Percentiles rank a stretch among this genome's conserved stretches.
phyloP scores from a whole-genome alignment of 2,797 vertebrate genomes.

The Gadopsis bispinosus region DNA sequence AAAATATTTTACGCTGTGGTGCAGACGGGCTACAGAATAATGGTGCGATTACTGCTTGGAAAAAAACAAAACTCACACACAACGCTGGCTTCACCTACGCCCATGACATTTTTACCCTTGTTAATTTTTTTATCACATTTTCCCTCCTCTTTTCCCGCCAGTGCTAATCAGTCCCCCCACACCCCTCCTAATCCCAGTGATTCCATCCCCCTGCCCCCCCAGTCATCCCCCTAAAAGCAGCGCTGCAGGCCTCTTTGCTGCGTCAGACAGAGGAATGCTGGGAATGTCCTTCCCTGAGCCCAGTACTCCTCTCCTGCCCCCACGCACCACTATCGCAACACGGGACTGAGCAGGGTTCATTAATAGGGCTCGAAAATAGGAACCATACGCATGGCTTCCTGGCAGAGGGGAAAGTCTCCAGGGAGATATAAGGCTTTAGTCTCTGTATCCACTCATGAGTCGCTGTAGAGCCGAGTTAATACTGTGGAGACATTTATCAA shows the following conservation, averaged over 20 bases:
- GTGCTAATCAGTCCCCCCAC: constrained; percentile 56
- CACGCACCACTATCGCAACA: constrained; percentile 46
- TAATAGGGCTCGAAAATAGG: constrained; percentile 70
- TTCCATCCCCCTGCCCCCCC: constrained; percentile 36
- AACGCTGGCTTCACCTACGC: neutral
- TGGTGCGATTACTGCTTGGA: constrained; percentile 13
- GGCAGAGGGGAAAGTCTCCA: constrained; percentile 50
- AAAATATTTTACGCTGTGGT: constrained; percentile 39
- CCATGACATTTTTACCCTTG: constrained; percentile 26
- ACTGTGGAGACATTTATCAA: constrained; percentile 35
- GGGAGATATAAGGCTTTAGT: constrained; percentile 43
- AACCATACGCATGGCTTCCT: constrained; percentile 72
- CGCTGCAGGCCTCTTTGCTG: constrained; percentile 60
- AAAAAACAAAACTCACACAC: neutral
- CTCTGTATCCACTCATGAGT: constrained; percentile 33
- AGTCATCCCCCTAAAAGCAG: constrained; percentile 21
- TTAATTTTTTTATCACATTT: constrained; percentile 39
- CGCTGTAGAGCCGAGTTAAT: constrained; percentile 33
- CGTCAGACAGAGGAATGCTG: constrained; percentile 77
- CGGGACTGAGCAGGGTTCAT: constrained; percentile 62
- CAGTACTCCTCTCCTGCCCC: constrained; percentile 46
- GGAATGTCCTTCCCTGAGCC: constrained; percentile 75
- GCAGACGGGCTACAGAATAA: constrained; percentile 28
- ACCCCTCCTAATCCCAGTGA: constrained; percentile 50
- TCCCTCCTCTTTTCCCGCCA: constrained; percentile 48